phyloP scores from a whole-genome alignment of 2,797 vertebrate species.

The Xenentodon cancila region DNA sequence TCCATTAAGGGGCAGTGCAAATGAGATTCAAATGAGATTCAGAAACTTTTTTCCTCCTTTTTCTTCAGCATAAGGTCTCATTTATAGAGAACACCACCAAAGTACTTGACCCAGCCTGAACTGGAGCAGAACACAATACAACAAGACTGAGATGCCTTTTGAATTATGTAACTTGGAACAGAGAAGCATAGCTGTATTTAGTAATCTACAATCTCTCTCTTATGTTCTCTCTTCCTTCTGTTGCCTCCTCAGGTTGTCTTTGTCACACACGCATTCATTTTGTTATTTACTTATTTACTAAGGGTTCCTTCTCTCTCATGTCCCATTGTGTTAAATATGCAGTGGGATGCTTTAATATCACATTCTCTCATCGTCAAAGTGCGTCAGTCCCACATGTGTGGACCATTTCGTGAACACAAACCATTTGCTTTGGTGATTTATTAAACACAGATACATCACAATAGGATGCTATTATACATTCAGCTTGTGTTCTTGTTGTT shows the following conservation, averaged over 20 bases:
- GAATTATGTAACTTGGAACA: slow-evolving; percentile 74
- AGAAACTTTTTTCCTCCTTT: slow-evolving; percentile 18
- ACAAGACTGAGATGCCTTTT: slow-evolving; percentile 49
- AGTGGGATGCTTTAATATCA: slow-evolving; percentile 54
- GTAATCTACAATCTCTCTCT: slow-evolving; percentile 54
- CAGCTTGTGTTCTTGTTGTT: too few species aligned
- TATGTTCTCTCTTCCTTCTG: background rate
- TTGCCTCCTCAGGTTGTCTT: slow-evolving; percentile 6
- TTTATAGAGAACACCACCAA: slow-evolving; percentile 30
- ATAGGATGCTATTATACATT: too few species aligned
- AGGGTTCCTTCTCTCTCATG: slow-evolving; percentile 29
- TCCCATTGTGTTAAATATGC: slow-evolving; percentile 69
- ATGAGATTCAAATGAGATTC: slow-evolving; percentile 40
- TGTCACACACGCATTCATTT: slow-evolving; percentile 11
- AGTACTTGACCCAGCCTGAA: slow-evolving; percentile 49
- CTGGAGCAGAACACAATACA: slow-evolving; percentile 50
- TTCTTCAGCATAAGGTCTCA: slow-evolving; percentile 47
- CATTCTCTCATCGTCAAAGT: slow-evolving; percentile 51
- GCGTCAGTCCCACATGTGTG: slow-evolving; percentile 51
- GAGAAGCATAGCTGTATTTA: slow-evolving; percentile 69
- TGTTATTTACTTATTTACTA: slow-evolving; percentile 74
- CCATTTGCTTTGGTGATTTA: slow-evolving; percentile 72
- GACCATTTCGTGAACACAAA: slow-evolving; percentile 75
- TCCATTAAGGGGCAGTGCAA: slow-evolving; percentile 29
- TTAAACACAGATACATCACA: slow-evolving; percentile 43